Percentiles rank a stretch among this genome's conserved stretches.
Conservation (phyloP, 2,888 invertebrate species). For the Venustoraphidia nigricollis region DNA sequence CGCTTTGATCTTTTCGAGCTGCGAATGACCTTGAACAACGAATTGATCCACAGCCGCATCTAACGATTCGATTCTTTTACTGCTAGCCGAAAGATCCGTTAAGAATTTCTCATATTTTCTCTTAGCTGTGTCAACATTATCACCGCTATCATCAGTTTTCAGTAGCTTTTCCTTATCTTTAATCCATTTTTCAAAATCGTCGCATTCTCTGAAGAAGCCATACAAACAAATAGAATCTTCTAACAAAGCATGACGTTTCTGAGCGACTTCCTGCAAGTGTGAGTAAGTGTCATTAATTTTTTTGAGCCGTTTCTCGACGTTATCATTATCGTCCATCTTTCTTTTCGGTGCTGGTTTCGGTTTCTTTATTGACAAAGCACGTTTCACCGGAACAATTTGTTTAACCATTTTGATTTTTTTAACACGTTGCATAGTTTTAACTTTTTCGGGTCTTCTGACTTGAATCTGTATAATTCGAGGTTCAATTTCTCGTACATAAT, state of each 20-base stretch:
- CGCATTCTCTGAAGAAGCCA: conserved; percentile 91
- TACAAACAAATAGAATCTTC: conserved; percentile 87
- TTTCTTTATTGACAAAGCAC: conserved; percentile 34
- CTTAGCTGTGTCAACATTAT: conserved; percentile 84
- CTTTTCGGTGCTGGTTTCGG: conserved; percentile 26
- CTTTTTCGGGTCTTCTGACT: conserved; percentile 70
- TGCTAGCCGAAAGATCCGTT: conserved; percentile 88
- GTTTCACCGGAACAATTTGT: conserved; percentile 67
- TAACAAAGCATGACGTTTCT: conserved; percentile 64
- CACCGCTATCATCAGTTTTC: conserved; percentile 64
- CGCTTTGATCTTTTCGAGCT: conserved; percentile 60
- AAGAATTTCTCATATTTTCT: conserved; percentile 94
- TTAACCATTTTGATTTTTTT: conserved; percentile 81
- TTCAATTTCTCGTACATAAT: conserved; percentile 86
- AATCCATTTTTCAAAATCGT: conserved; percentile 96
- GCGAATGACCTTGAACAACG: conserved; percentile 70
- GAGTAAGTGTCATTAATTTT: conserved; percentile 70
- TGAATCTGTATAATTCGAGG: conserved; percentile 74
- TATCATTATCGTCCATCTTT: conserved; percentile 44
- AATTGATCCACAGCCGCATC: conserved; percentile 78
- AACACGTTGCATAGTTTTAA: conserved; percentile 68
- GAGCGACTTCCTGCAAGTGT: conserved; percentile 64
- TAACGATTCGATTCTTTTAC: conserved; percentile 78
- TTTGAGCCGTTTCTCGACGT: conserved; percentile 64
- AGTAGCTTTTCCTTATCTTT: conserved; percentile 86